Evolutionary conservation across 2,113 vertebrate genomes (phyloP), one percentile per base, ranked within the genome.

Genomic region (Leptodactylus fuscus): DNA sequence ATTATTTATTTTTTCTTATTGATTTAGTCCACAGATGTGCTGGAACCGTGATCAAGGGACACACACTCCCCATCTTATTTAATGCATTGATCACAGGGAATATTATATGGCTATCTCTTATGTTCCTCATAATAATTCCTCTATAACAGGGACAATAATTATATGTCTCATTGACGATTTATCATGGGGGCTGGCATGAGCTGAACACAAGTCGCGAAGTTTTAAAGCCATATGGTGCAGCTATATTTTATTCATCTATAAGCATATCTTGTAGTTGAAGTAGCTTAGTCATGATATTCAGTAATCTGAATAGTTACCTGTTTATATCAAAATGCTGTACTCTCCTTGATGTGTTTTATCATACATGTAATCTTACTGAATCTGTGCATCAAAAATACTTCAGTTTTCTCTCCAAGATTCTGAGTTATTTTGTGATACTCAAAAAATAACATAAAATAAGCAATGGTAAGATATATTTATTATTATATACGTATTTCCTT

Each of bases 51-150:
- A 81, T 55, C 20, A 87, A 69, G 24, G 10, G 4, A 75, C 32
- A 87, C 44, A 87, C 87, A 85, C 87, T 81, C 85, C 49, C 87
- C 76, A 87, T 38, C 46, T 87, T 87, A 87, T 77, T 24, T n/a
- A 49, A 65, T 10, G 18, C 81, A 55, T 87, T 89, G 82, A 87
- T 90, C 15, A 62, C 87, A 89, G 73, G 46, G 87, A 36, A 48
- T 90, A 36, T 85, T 81, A 87, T 60, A 36, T 84, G 80, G 16
- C 86, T 65, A 90, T 53, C 15, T 65, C 86, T 29, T 79, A 80
- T 75, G 8, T 82, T 79, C 65, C 85, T 88, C 2, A 49, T 71
- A 88, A 55, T 89, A 84, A 84, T 84, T 88, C 80, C 76, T 87
- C 32, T 4, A 13, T 83, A 80, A 85, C 65, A 71, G 83, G 48